Conservation (phyloP, 2,113 vertebrate genomes). For the Tricholaema leucomelas region DNA sequence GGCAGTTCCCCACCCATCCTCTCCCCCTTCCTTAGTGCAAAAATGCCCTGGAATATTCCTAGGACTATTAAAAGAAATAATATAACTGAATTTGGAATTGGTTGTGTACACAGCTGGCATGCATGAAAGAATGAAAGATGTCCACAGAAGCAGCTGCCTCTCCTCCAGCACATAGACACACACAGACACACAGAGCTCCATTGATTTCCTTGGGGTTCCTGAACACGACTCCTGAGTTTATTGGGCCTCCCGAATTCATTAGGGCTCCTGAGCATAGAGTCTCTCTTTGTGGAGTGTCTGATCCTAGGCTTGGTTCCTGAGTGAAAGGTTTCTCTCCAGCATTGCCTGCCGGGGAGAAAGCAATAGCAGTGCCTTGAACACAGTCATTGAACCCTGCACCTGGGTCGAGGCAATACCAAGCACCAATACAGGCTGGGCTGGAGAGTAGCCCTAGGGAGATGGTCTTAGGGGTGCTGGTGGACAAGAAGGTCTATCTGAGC, state of each 20-base stretch:
- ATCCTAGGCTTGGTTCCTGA: neutral
- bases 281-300: neutral
- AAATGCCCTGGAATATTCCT: neutral
- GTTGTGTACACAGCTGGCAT: constrained; percentile 17
- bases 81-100: constrained; percentile 11
- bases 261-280: neutral
- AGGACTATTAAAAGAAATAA: neutral
- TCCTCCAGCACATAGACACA: neutral
- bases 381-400: too few species aligned
- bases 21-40: neutral
- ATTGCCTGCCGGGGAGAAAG: neutral
- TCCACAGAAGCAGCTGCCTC: neutral
- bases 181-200: neutral
- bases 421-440: too few species aligned
- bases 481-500: too few species aligned
- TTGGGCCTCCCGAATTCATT: neutral
- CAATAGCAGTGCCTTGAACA: neutral
- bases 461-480: too few species aligned
- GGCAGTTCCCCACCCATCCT: rapidly evolving
- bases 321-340: neutral
- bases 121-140: constrained; percentile 14
- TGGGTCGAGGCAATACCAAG: too few species aligned
- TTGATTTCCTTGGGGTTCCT: neutral
- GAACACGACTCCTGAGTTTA: neutral
- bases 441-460: too few species aligned